phyloP scores from a whole-genome alignment of 2,797 vertebrate genomes.

The Sebastes hubbsi region DNA sequence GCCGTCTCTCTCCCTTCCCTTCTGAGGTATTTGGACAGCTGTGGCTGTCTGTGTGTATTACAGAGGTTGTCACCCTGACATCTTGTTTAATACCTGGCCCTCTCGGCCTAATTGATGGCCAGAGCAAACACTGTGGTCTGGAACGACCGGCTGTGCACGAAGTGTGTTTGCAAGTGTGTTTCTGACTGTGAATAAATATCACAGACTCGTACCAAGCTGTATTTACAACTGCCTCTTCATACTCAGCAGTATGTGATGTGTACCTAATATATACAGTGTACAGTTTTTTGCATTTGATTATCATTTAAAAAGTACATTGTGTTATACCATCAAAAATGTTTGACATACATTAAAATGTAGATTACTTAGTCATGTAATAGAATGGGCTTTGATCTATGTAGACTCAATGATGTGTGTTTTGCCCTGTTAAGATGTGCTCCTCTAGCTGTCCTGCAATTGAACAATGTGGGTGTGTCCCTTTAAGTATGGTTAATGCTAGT shows the following conservation, averaged over 20 bases:
- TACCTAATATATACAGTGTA: neutral
- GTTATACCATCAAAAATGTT: no score
- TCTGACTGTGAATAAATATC: slow-evolving; percentile 54
- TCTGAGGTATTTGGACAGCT: slow-evolving; percentile 83
- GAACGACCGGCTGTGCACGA: slow-evolving; percentile 19
- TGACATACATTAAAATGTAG: no score
- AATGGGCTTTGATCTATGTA: no score
- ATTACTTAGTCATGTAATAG: no score
- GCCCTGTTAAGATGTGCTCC: no score
- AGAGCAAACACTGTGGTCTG: slow-evolving; percentile 71
- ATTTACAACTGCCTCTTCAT: neutral
- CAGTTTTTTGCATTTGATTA: no score
- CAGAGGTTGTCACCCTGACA: slow-evolving; percentile 77
- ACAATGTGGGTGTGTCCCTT: no score
- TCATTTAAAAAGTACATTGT: no score
- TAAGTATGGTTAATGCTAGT: no score
- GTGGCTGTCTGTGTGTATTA: slow-evolving; percentile 74
- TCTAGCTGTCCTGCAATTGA: no score
- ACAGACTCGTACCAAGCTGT: slow-evolving; percentile 4
- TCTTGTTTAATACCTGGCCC: slow-evolving; percentile 79
- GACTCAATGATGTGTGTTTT: no score
- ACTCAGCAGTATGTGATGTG: neutral
- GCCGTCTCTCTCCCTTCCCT: slow-evolving; percentile 29
- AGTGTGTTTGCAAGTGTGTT: slow-evolving; percentile 16
- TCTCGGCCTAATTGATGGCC: slow-evolving; percentile 76